A percentile compares a stretch with the other conserved stretches of the same genome.
phyloP scores from a whole-genome alignment of 2,797 vertebrate species.

The Fundulus diaphanus region DNA sequence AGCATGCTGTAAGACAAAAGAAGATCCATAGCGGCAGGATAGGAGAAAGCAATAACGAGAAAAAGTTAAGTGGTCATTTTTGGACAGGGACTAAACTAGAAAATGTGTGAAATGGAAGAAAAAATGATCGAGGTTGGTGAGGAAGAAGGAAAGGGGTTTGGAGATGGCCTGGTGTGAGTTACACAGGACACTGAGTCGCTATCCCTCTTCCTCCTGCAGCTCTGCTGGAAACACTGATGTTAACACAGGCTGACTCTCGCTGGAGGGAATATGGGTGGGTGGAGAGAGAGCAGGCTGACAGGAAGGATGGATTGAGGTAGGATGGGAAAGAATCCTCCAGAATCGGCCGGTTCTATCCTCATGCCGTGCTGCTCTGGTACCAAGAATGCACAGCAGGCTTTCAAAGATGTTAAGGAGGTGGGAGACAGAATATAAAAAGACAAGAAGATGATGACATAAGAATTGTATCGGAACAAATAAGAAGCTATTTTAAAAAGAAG shows the following conservation, averaged over 20 bases:
- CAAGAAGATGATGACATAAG: slow-evolving; percentile 34
- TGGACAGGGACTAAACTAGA: neutral
- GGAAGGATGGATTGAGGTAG: slow-evolving; percentile 43
- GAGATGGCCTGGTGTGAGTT: slow-evolving; percentile 47
- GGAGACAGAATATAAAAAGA: slow-evolving; percentile 6
- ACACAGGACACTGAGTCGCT: slow-evolving; percentile 26
- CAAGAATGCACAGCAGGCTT: slow-evolving; percentile 32
- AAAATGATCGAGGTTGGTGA: neutral
- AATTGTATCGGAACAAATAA: slow-evolving; percentile 39
- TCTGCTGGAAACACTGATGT: slow-evolving; percentile 58
- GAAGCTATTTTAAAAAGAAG: slow-evolving; percentile 19
- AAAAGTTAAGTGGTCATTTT: neutral
- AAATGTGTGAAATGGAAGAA: slow-evolving; percentile 3
- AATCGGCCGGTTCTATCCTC: slow-evolving; percentile 42
- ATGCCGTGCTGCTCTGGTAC: slow-evolving; percentile 19
- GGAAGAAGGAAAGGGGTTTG: slow-evolving; percentile 11
- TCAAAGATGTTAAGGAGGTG: slow-evolving; percentile 10
- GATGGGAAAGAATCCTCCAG: slow-evolving; percentile 52
- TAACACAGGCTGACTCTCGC: slow-evolving; percentile 70
- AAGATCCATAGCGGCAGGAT: neutral
- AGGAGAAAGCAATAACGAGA: neutral
- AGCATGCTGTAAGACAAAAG: slow-evolving; percentile 24
- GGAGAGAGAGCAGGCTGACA: slow-evolving; percentile 40
- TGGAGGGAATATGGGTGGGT: slow-evolving; percentile 56
- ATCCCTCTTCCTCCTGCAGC: slow-evolving; percentile 44